A percentile compares a stretch with the other conserved stretches of the same genome.
Evolutionary conservation across 2,797 vertebrate species (phyloP).

Genomic region (Crenichthys baileyi): DNA sequence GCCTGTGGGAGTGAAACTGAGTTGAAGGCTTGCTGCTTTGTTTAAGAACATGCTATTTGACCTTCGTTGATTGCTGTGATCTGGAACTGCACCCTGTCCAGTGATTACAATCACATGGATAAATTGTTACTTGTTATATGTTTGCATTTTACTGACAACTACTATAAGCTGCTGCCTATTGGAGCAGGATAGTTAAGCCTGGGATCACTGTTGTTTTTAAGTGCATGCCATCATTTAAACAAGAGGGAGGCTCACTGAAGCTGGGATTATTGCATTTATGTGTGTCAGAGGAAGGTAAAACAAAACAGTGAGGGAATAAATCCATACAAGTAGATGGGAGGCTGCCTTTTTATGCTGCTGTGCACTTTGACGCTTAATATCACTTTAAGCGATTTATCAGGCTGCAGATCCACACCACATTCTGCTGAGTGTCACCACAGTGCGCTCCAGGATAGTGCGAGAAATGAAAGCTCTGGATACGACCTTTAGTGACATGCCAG

Average conservation of each 20-base stretch:
- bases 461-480: slow-evolving; percentile 6
- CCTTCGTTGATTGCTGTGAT: neutral
- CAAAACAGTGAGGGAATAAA: slow-evolving; percentile 26
- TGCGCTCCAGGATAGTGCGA: neutral
- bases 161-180: slow-evolving; percentile 1
- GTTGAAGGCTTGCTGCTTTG: slow-evolving; percentile 5
- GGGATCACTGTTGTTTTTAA: slow-evolving; percentile 10
- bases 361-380: slow-evolving; percentile 50
- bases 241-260: neutral
- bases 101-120: neutral
- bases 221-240: slow-evolving; percentile 15
- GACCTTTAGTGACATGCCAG: slow-evolving; percentile 37
- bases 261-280: slow-evolving; percentile 18
- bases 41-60: slow-evolving; percentile 1
- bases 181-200: neutral
- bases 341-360: slow-evolving; percentile 35
- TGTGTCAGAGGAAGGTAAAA: neutral
- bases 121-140: neutral
- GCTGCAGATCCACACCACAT: neutral
- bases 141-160: neutral
- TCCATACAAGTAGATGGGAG: slow-evolving; percentile 49
- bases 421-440: neutral
- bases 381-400: slow-evolving; percentile 33
- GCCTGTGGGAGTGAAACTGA: slow-evolving; percentile 22
- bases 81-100: neutral